Evolutionary conservation across 2,797 vertebrate genomes (phyloP), one percentile per base, ranked within the genome.

Genomic region (Pteropus rufus): DNA sequence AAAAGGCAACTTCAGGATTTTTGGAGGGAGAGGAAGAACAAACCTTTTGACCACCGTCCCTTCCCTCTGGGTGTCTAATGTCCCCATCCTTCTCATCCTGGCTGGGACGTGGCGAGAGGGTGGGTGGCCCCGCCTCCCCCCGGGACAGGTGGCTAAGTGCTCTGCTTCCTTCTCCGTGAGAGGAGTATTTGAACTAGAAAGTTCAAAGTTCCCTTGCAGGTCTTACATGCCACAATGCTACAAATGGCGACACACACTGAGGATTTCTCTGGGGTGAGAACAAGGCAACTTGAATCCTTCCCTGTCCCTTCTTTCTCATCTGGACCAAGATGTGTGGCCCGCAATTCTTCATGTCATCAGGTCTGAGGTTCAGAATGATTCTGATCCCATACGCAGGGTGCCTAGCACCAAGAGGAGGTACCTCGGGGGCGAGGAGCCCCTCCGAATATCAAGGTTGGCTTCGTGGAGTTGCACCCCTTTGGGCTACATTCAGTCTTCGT

Each of bases 401-500:
- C 15, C n/a, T 77, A 14, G n/a, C 4, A 0, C 76, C 44, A 44
- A 52, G 41, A 36, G 0, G 18, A 0, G 9, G 24, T n/a, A 10
- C 2, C 0, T 0, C 0, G 2, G 5, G 7, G 11, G 0, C 7
- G 0, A 10, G 23, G 26, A 49, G 60, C 5, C 2, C 31, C 80
- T 54, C 67, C 5, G 12, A 87, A 70, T 2, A 10, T 21, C 49
- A 8, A 36, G 39, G 41, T 3, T 46, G 36, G 23, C 89, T 62
- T 88, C 49, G 21, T 5, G 7, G 52, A 39, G 29, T 11, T 16
- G 11, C 12, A 4, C 23, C 29, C 19, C 64, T 9, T 41, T 46
- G 16, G 46, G 56, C 82, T 58, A 39, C 12, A 31, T n/a, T 77
- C n/a, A 2, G 10, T 34, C 54, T 93, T 69, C 9, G 0, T 46